phyloP scores from a whole-genome alignment of 2,888 invertebrate genomes.

The Drosophila pegasa region DNA sequence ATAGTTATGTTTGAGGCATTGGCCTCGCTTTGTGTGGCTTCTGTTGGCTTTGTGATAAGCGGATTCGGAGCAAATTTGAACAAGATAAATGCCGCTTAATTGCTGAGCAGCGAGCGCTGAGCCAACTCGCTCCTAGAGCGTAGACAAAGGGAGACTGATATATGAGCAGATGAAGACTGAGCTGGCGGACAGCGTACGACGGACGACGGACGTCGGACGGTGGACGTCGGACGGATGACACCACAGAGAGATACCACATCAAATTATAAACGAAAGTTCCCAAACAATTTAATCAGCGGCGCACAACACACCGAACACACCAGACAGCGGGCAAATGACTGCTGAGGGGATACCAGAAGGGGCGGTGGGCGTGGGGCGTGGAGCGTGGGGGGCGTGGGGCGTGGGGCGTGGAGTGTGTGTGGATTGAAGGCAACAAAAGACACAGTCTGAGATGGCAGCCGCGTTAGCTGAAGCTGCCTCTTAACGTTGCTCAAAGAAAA shows the following conservation, averaged over 20 bases:
- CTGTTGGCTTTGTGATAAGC: slow-evolving; percentile 53
- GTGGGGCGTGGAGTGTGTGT: background rate
- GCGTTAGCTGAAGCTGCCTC: slow-evolving; percentile 35
- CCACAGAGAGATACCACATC: slow-evolving; percentile 57
- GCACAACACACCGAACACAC: slow-evolving; percentile 53
- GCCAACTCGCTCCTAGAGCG: slow-evolving; percentile 24
- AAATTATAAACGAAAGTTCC: slow-evolving; percentile 74
- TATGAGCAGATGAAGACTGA: slow-evolving; percentile 29
- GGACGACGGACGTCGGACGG: background rate
- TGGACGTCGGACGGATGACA: slow-evolving; percentile 25
- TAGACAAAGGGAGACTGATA: slow-evolving; percentile 41
- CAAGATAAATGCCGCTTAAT: slow-evolving; percentile 75
- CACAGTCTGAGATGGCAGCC: slow-evolving; percentile 11
- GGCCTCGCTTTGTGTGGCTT: slow-evolving; percentile 27
- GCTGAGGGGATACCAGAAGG: background rate
- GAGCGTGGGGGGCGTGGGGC: background rate
- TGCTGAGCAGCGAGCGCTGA: slow-evolving; percentile 39
- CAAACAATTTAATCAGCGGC: slow-evolving; percentile 75
- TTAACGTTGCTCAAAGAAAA: slow-evolving; percentile 54
- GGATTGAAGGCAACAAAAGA: slow-evolving; percentile 12
- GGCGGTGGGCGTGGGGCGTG: background rate
- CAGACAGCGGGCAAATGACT: slow-evolving; percentile 13
- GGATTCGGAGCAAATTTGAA: slow-evolving; percentile 58
- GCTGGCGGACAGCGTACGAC: background rate
- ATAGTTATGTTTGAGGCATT: slow-evolving; percentile 13